Percentiles rank a stretch among this genome's conserved stretches.
These are phyloP conservation scores for Drosophila cognata DNA, from an alignment of 2,888 invertebrate genomes.

Conservation along the genomic window DNA sequence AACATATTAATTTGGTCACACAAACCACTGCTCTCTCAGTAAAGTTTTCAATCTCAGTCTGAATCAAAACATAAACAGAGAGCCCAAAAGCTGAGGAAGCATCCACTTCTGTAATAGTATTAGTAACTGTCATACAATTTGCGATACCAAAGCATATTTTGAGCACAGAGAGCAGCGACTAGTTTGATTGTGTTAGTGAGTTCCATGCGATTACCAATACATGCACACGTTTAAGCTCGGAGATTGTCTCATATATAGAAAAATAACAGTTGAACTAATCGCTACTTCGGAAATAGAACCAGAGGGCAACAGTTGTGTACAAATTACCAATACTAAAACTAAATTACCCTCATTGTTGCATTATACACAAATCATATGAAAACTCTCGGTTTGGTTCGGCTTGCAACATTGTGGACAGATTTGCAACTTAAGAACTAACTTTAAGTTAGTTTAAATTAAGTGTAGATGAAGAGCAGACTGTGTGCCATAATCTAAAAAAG, in stretches of 20 bases:
- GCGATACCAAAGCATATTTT: conserved; percentile 16
- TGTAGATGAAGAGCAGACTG: too few species aligned
- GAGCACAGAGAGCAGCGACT: conserved; percentile 46
- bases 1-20: not conserved
- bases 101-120: conserved; percentile 10
- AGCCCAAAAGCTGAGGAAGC: conserved; percentile 24
- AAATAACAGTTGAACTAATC: conserved; percentile 2
- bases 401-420: not conserved
- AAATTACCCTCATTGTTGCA: conserved; percentile 7
- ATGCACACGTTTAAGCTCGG: not conserved
- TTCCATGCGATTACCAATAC: conserved; percentile 16
- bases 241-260: not conserved
- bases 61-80: conserved; percentile 62
- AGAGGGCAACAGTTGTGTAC: conserved; percentile 26
- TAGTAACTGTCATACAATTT: conserved; percentile 15
- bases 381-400: not conserved
- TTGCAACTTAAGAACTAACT: not conserved
- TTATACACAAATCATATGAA: not conserved
- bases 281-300: not conserved
- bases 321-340: conserved; percentile 27
- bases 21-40: too few species aligned
- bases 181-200: conserved; percentile 40
- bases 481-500: not conserved
- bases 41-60: not conserved
- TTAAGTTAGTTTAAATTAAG: not conserved